phyloP scores from a whole-genome alignment of 2,797 vertebrate species.

The Melopsittacus undulatus region DNA sequence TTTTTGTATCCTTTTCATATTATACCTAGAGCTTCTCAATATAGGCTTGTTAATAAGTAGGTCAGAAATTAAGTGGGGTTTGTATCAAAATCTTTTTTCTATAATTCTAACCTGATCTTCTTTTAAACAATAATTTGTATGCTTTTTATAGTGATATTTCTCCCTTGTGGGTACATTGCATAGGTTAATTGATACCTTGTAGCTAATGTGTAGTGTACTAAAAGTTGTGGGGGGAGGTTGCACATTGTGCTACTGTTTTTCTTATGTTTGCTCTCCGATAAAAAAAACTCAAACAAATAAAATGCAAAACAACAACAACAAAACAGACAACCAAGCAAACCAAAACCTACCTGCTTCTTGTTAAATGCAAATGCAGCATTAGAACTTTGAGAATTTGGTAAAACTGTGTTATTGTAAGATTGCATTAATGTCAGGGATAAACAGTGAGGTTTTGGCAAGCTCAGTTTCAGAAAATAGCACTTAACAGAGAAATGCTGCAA shows the following conservation, averaged over 20 bases:
- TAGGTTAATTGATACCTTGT: neutral
- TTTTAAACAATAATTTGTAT: neutral
- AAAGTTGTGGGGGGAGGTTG: neutral
- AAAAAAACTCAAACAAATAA: neutral
- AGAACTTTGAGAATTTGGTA: neutral
- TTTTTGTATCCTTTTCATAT: slow-evolving; percentile 77
- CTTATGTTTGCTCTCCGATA: neutral
- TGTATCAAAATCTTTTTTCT: neutral
- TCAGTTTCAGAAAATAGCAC: neutral
- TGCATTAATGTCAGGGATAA: neutral
- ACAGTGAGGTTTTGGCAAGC: neutral
- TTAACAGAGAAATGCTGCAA: neutral
- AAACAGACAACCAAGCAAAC: neutral
- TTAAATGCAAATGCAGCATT: neutral
- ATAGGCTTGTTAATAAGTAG: neutral
- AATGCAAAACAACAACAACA: neutral
- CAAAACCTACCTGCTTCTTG: neutral
- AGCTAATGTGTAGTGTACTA: neutral
- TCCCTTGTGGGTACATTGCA: neutral
- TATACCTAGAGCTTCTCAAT: neutral
- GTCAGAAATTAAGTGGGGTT: neutral
- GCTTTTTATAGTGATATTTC: neutral
- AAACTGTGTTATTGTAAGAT: neutral
- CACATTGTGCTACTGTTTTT: neutral
- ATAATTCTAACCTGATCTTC: neutral